phyloP scores from a whole-genome alignment of 2,888 invertebrate genomes.

The Caenorhabditis afra region DNA sequence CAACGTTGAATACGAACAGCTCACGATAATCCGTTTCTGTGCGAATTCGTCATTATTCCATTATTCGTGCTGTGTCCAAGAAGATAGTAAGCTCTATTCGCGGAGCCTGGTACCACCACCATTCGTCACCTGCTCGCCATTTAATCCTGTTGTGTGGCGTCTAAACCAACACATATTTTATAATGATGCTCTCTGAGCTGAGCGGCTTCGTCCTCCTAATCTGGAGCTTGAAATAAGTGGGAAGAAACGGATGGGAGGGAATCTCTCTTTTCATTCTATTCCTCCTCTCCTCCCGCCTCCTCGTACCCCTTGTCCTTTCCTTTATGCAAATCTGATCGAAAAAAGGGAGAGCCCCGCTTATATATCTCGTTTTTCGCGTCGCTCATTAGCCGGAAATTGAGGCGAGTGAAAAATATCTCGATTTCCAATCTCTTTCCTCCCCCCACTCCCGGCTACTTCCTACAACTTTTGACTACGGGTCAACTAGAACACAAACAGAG shows the following conservation, averaged over 20 bases:
- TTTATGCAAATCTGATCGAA: slow-evolving; percentile 10
- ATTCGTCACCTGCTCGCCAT: background rate
- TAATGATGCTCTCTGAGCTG: background rate
- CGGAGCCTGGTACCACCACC: background rate
- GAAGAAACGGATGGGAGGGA: background rate
- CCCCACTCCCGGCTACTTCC: too few species aligned
- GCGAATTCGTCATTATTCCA: slow-evolving; percentile 8
- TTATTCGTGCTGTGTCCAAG: background rate
- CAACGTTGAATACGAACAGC: background rate
- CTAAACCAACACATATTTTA: too few species aligned
- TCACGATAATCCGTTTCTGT: slow-evolving; percentile 2
- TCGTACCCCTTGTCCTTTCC: background rate
- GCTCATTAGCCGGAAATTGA: slow-evolving; percentile 16
- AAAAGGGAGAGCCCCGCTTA: background rate
- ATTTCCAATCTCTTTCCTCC: background rate
- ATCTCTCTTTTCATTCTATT: background rate
- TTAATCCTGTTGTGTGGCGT: too few species aligned
- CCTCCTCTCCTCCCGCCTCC: background rate
- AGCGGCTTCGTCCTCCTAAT: background rate
- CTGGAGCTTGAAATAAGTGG: background rate
- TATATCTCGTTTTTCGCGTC: slow-evolving; percentile 11
- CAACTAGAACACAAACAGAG: background rate
- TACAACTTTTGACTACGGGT: slow-evolving; percentile 6
- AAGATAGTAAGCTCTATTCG: background rate
- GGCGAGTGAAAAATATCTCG: background rate